These are phyloP conservation scores for Nebria salina DNA, from an alignment of 2,888 invertebrate genomes.

Conservation along the genomic window DNA sequence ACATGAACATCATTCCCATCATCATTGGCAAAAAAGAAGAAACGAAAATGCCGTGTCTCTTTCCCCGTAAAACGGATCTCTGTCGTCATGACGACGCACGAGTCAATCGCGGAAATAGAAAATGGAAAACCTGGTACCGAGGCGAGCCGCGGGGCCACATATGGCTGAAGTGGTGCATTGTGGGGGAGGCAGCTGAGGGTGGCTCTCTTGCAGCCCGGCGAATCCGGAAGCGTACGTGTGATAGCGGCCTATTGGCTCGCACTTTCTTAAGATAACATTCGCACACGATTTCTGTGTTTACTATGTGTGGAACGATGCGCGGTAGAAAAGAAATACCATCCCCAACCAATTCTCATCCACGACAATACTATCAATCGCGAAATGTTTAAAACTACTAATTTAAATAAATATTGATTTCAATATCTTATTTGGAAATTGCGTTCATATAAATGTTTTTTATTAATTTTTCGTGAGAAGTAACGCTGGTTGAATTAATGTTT, in stretches of 20 bases:
- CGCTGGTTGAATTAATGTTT: neutral
- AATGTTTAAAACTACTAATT: no score
- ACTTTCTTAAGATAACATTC: neutral
- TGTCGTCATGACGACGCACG: slow-evolving; percentile 31
- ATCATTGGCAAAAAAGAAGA: neutral
- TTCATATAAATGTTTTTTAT: no score
- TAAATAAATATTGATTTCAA: no score
- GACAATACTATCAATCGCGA: no score
- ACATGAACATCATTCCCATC: neutral
- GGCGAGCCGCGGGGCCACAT: slow-evolving; percentile 21
- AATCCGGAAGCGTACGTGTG: neutral
- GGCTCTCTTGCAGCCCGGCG: slow-evolving; percentile 4
- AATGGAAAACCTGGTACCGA: neutral
- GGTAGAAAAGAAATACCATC: neutral
- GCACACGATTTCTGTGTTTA: neutral
- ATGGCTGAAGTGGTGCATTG: slow-evolving; percentile 12
- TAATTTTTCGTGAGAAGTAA: neutral
- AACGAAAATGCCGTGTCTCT: neutral
- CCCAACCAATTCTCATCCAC: no score
- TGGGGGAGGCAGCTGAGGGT: neutral
- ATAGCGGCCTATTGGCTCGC: neutral
- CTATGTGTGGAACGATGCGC: neutral
- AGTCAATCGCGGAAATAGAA: slow-evolving; percentile 40
- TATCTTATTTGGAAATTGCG: neutral
- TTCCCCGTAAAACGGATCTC: slow-evolving; percentile 22